These are phyloP conservation scores for Drosophila helvetica DNA, from an alignment of 2,888 invertebrate species.

Conservation along the genomic window DNA sequence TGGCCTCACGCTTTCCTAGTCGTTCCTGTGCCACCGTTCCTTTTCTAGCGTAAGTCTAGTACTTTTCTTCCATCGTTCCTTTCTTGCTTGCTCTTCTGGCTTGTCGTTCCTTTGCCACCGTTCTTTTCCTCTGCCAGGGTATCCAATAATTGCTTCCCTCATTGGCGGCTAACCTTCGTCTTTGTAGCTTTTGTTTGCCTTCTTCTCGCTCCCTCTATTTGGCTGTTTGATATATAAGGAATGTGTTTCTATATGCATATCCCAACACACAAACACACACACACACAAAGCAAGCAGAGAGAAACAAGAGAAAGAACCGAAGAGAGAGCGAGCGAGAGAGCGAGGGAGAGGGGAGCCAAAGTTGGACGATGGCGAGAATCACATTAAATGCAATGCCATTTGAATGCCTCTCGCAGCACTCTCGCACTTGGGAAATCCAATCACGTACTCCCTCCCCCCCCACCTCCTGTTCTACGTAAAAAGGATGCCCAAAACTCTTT, in stretches of 20 bases:
- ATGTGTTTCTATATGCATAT: conserved; percentile 8
- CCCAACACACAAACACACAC: conserved; percentile 11
- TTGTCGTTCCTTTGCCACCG: too few species aligned
- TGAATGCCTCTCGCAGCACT: conserved; percentile 48
- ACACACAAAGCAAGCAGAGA: not conserved
- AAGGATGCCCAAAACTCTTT: conserved; percentile 56
- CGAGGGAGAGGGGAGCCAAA: not conserved
- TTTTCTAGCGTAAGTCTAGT: too few species aligned
- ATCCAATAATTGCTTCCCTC: not conserved
- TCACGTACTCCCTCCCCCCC: conserved; percentile 51
- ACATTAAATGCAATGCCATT: conserved; percentile 63
- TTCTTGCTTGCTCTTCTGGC: too few species aligned
- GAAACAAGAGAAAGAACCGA: not conserved
- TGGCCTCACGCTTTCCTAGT: too few species aligned
- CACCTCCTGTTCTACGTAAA: not conserved
- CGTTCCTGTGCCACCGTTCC: too few species aligned
- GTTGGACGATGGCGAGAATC: conserved; percentile 6
- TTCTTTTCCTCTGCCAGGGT: not conserved
- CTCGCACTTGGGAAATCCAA: conserved; percentile 59
- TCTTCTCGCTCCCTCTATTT: conserved; percentile 8
- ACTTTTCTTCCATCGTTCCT: too few species aligned
- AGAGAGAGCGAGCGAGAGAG: not conserved
- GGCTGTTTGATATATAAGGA: conserved; percentile 31
- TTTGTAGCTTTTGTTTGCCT: conserved; percentile 15
- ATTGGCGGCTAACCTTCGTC: not conserved